A percentile compares a stretch with the other conserved stretches of the same genome.
Conservation (phyloP, 2,797 vertebrate species). For the Sibirionetta formosa region DNA sequence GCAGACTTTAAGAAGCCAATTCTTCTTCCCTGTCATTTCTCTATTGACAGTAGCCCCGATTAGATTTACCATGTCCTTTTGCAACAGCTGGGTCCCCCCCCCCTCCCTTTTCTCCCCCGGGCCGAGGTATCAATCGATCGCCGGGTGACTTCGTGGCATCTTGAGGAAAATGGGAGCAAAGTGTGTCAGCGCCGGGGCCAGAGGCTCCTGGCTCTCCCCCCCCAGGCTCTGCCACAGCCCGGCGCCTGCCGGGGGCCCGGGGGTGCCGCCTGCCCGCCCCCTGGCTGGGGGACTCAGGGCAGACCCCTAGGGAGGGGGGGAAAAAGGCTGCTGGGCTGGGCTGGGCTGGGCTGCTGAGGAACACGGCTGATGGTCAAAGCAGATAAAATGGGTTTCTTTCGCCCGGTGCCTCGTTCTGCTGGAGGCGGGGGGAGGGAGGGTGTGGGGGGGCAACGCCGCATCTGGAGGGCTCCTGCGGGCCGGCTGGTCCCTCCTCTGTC, state of each 20-base stretch:
- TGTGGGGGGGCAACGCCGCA: background rate
- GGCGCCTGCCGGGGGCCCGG: background rate
- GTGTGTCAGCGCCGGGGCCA: background rate
- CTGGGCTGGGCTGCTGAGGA: background rate
- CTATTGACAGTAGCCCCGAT: conserved; percentile 61
- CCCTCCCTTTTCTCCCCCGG: background rate
- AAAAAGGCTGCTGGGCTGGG: background rate
- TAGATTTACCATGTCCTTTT: conserved; percentile 72
- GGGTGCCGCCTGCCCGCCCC: background rate
- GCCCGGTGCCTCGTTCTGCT: conserved; percentile 40
- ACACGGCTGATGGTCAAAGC: conserved; percentile 53
- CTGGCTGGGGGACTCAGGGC: background rate
- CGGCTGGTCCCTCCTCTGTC: conserved; percentile 14
- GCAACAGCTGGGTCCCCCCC: conserved; percentile 59
- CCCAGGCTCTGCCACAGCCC: background rate
- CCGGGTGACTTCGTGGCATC: conserved; percentile 63
- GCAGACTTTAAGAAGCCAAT: conserved; percentile 75
- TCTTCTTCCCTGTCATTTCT: conserved; percentile 80
- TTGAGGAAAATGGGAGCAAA: conserved; percentile 25
- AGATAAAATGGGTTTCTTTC: conserved; percentile 39
- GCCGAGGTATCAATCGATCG: conserved; percentile 59
- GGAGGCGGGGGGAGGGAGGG: background rate
- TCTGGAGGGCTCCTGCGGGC: conserved; percentile 37
- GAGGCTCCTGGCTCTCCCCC: background rate
- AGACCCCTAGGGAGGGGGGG: background rate